A percentile compares a stretch with the other conserved stretches of the same genome.
Conservation (phyloP, 2,797 vertebrate genomes). For the Poecilia wingei region DNA sequence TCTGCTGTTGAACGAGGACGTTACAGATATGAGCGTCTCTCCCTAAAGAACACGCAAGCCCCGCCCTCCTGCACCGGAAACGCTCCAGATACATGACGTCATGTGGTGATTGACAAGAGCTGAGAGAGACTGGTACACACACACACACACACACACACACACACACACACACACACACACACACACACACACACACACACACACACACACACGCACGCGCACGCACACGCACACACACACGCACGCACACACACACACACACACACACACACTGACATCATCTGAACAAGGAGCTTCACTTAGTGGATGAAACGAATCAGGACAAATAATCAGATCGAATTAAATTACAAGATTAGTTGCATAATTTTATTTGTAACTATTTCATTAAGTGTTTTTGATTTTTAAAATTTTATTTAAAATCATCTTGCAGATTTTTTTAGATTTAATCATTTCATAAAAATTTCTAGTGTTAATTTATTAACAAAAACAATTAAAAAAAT, state of each 20-base stretch:
- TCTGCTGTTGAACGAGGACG: not conserved
- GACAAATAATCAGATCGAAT: not conserved
- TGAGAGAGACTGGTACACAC: constrained; percentile 61
- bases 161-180: not conserved
- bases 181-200: not conserved
- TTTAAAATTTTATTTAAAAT: not conserved
- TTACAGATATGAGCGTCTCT: constrained; percentile 36
- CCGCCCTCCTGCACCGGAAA: constrained; percentile 80
- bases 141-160: not conserved
- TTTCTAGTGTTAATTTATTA: not conserved
- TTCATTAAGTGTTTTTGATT: not conserved
- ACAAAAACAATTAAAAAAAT: no score
- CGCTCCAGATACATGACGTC: constrained; percentile 72
- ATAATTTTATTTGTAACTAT: not conserved
- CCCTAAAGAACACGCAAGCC: constrained; percentile 58
- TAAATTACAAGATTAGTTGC: not conserved
- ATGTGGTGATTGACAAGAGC: constrained; percentile 71
- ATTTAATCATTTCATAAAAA: not conserved
- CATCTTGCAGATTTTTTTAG: not conserved
- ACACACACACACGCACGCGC: not conserved
- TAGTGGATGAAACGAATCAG: not conserved
- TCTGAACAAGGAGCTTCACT: not conserved
- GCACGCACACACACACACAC: not conserved
- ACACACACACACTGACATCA: constrained; percentile 6
- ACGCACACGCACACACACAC: not conserved